Base-by-base conservation (phyloP, 1,140 invertebrate genomes). In the Triops cancriformis region DNA sequence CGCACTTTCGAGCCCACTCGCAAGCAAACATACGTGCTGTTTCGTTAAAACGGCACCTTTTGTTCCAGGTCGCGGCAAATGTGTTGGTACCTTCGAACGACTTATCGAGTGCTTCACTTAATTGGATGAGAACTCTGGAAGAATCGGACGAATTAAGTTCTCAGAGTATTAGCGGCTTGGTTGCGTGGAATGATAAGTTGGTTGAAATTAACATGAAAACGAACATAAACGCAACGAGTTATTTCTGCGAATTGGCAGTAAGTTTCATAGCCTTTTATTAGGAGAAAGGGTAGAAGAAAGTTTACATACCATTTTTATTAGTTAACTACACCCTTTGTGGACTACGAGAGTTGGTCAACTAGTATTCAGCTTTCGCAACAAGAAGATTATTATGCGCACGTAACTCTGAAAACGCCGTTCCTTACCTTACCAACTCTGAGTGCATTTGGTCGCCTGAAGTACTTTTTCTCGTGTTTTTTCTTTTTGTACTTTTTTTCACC, bases 141-240 rank as follows among this genome's bases (percentile, higher is more conserved):
- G 3, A 64, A 6, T 23, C 2, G 14, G 4, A 64, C 14, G 51
- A 64, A 0, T n/a, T 4, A 6, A 64, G 2, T 14, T 18, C 0
- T 64, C 3, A 64, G 23, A 64, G 9, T 23, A n/a, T 64, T 64
- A 64, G 51, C 14, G 51, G 51, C 23, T 64, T 14, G 23, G 18
- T 64, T 0, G 51, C 51, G 14, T 76, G 74, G 74, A 76, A 76
- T 27, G 28, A 76, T 41, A 64, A 64, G 23, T 23, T n/a, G 14
- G 18, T 64, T 18, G 51, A 64, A 64, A 23, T 1, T 64, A 64
- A 64, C 23, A 14, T 5, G 6, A 6, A 18, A 3, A 5, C 51
- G 14, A 64, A n/a, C 18, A 14, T 14, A 23, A 64, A 64, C 14
- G 1, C 51, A 5, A 64, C 51, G 18, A 64, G 51, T 23, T 64